Evolutionary conservation across 1,140 invertebrate species (phyloP).

Genomic region (Penaeus japonicus): DNA sequence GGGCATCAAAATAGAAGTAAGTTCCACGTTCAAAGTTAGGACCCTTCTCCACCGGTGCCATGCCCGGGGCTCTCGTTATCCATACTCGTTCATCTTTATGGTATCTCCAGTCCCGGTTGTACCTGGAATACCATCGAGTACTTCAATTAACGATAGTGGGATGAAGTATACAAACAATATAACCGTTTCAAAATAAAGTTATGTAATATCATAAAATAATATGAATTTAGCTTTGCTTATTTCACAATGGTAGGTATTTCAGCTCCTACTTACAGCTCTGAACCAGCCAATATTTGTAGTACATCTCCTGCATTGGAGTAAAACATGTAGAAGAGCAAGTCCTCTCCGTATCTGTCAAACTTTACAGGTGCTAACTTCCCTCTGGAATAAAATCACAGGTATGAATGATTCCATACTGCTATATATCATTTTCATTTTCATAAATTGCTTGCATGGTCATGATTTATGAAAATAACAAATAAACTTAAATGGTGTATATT

Average conservation of each 20-base stretch:
- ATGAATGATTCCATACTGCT: background rate
- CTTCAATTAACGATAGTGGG: background rate
- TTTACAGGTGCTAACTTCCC: constrained; percentile 95
- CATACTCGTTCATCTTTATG: constrained; percentile 99
- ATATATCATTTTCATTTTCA: too few relatives aligned
- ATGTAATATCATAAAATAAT: too few relatives aligned
- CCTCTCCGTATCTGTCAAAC: constrained; percentile 96
- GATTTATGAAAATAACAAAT: too few relatives aligned
- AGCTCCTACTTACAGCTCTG: constrained; percentile 87
- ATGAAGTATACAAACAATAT: too few relatives aligned
- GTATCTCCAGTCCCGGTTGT: constrained; percentile 98
- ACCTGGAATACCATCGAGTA: constrained; percentile 69
- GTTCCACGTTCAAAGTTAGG: constrained; percentile 95
- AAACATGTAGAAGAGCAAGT: constrained; percentile 98
- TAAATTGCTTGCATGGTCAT: too few relatives aligned
- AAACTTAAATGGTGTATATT: too few relatives aligned
- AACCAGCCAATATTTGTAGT: constrained; percentile 93
- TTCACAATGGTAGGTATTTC: background rate
- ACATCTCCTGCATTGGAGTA: constrained; percentile 98
- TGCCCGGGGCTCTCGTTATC: constrained; percentile 96
- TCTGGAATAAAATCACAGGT: constrained; percentile 66
- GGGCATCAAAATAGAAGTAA: constrained; percentile 98
- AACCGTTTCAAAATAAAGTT: too few relatives aligned
- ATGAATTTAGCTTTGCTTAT: too few relatives aligned
- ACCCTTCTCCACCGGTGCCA: constrained; percentile 92